Conservation (phyloP, 30 jellyfish, hydroid and myxozoan species). For the Aurelia aurita complex sp. Pacific region DNA sequence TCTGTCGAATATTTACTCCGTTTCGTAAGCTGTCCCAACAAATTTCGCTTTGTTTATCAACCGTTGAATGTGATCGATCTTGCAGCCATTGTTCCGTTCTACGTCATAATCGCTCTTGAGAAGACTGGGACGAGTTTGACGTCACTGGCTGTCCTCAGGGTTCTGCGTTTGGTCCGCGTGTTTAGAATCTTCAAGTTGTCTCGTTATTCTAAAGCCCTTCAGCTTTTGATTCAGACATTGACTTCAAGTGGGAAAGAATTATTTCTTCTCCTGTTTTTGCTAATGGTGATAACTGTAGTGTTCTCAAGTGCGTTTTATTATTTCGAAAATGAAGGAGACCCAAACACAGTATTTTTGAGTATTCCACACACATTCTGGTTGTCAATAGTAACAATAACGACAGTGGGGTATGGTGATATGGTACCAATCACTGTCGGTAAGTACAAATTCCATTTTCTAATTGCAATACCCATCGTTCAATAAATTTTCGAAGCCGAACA, state of each 20-base stretch:
- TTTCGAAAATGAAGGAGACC: slow-evolving; percentile 68
- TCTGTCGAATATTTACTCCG: slow-evolving; percentile 67
- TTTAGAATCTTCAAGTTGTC: slow-evolving; percentile 85
- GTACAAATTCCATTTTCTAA: neutral
- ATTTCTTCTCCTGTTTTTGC: slow-evolving; percentile 60
- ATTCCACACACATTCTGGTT: slow-evolving; percentile 94
- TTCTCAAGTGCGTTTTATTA: slow-evolving; percentile 81
- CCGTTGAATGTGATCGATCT: slow-evolving; percentile 79
- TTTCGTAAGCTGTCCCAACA: slow-evolving; percentile 58
- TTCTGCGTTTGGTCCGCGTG: slow-evolving; percentile 81
- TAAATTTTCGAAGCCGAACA: no score
- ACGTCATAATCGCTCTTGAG: slow-evolving; percentile 47
- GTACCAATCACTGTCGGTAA: slow-evolving; percentile 85
- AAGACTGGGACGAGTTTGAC: slow-evolving; percentile 59
- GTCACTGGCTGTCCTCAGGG: slow-evolving; percentile 82
- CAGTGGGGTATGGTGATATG: slow-evolving; percentile 95
- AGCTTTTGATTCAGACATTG: slow-evolving; percentile 72
- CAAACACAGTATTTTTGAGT: slow-evolving; percentile 61
- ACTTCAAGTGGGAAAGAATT: slow-evolving; percentile 76
- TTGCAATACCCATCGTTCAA: no score
- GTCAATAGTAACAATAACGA: slow-evolving; percentile 81
- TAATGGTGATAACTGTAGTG: slow-evolving; percentile 58
- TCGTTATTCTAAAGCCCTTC: slow-evolving; percentile 86
- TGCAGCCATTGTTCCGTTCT: slow-evolving; percentile 84
- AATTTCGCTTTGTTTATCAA: slow-evolving; percentile 60